Base-by-base conservation (phyloP, 2,113 vertebrate genomes). In the Alouatta palliata region DNA sequence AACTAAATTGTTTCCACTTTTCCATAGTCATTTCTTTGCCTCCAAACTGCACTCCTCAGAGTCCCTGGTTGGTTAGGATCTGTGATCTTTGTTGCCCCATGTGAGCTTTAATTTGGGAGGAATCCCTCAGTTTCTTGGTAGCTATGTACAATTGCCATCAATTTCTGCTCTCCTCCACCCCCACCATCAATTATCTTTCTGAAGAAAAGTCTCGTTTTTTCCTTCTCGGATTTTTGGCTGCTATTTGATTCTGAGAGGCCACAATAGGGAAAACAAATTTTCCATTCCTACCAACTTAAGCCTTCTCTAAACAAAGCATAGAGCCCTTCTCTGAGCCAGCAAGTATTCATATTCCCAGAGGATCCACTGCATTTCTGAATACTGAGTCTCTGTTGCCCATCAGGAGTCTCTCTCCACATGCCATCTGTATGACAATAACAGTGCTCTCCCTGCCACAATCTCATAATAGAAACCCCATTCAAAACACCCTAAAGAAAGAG, bases 401-500 rank as follows among this genome's bases (percentile, higher is more conserved):
- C 27, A 16, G 0, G 92, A 83, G 13, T 75, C 77, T 54, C 49
- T 71, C 79, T 54, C 77, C 58, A 47, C 73, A 23, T 56, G 14
- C 56, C 91, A 25, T 64, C 77, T 73, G 17, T 52, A 3, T 30
- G 52, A 91, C 77, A 43, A 30, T 43, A 68, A 71, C 35, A 8
- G 43, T 11, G 37, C 37, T 66, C 80, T 82, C 61, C 77, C 88
- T 56, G 47, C 40, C 54, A 21, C 27, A 21, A 20, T 66, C 80
- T 86, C 88, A 83, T 73, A 73, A n/a, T 1, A 90, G 70, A 96
- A 90, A 70, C 20, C 37, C 90, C 79, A 75, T 54, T 71, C 89
- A 96, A 96, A 95, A 82, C 68, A 66, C 80, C 58, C 83, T 94
- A 81, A 90, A 95, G 86, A 95, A 90, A 91, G 30, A 96, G 75